phyloP scores from a whole-genome alignment of 2,113 vertebrate species.

The Hippocampus comes region DNA sequence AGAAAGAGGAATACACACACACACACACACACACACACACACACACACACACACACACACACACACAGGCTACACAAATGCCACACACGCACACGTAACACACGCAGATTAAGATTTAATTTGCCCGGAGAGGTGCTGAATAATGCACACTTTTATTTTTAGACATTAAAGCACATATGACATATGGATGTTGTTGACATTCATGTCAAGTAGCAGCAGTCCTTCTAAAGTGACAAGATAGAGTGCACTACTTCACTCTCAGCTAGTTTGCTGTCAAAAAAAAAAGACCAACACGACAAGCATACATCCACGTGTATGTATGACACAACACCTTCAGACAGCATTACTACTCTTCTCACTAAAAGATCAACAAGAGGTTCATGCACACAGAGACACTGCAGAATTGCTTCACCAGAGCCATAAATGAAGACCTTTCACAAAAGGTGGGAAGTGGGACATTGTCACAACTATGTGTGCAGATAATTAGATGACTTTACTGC shows the following conservation, averaged over 20 bases:
- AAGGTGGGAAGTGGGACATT: not conserved
- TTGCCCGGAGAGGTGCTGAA: slow-evolving; percentile 65
- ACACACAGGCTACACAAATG: not conserved
- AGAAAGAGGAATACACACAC: too few relatives aligned
- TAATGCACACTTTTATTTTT: slow-evolving; percentile 56
- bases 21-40: too few relatives aligned
- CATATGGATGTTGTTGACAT: not conserved
- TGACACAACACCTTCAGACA: not conserved
- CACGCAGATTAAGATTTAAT: slow-evolving; percentile 71
- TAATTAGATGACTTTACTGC: not conserved
- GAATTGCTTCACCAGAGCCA: not conserved
- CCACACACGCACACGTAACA: not conserved
- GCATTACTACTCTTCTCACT: not conserved
- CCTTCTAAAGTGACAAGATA: not conserved
- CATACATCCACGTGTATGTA: not conserved
- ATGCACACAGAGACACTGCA: not conserved
- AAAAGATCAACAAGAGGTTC: not conserved
- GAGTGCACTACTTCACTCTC: not conserved
- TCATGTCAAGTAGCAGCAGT: not conserved
- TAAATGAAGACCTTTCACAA: not conserved
- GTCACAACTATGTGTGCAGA: not conserved
- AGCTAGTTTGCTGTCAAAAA: not conserved
- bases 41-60: not conserved
- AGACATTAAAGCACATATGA: not conserved
- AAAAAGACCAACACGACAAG: not conserved